These are phyloP conservation scores for Tauraco hartlaubi DNA, from an alignment of 2,797 vertebrate genomes.

Conservation along the genomic window DNA sequence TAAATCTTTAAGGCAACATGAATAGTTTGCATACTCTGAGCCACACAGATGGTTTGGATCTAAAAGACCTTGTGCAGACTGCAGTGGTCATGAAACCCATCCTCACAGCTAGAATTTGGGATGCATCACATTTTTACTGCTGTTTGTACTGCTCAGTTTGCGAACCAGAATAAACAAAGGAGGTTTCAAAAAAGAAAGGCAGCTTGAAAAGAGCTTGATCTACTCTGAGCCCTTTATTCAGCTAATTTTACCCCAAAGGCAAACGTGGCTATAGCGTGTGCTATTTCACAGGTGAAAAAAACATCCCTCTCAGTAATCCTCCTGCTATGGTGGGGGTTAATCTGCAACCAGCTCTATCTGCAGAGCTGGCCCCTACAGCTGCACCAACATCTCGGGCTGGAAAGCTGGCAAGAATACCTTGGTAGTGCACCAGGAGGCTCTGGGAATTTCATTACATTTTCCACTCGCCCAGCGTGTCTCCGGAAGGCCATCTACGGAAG, in stretches of 20 bases:
- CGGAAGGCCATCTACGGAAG: slow-evolving; percentile 70
- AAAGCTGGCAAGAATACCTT: slow-evolving; percentile 65
- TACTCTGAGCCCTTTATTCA: background rate
- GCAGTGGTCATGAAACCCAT: slow-evolving; percentile 37
- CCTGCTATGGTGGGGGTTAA: background rate
- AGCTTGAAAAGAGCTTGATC: background rate
- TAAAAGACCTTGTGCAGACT: slow-evolving; percentile 14
- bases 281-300: background rate
- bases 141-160: slow-evolving; percentile 3
- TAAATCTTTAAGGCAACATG: slow-evolving; percentile 48
- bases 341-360: slow-evolving; percentile 11
- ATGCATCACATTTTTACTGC: slow-evolving; percentile 32
- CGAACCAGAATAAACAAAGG: background rate
- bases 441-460: slow-evolving; percentile 79
- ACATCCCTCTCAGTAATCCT: background rate
- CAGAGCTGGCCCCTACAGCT: background rate
- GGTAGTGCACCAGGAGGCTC: slow-evolving; percentile 67
- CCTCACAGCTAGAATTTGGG: slow-evolving; percentile 23
- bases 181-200: background rate
- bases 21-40: slow-evolving; percentile 41
- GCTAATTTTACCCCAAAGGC: background rate
- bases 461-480: slow-evolving; percentile 69
- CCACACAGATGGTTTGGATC: slow-evolving; percentile 62
- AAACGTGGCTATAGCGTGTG: rapidly evolving
- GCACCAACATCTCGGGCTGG: slow-evolving; percentile 36